Evolutionary conservation across 2,888 invertebrate species (phyloP), one percentile per base, ranked within the genome.

Genomic region (Venustoraphidia nigricollis): DNA sequence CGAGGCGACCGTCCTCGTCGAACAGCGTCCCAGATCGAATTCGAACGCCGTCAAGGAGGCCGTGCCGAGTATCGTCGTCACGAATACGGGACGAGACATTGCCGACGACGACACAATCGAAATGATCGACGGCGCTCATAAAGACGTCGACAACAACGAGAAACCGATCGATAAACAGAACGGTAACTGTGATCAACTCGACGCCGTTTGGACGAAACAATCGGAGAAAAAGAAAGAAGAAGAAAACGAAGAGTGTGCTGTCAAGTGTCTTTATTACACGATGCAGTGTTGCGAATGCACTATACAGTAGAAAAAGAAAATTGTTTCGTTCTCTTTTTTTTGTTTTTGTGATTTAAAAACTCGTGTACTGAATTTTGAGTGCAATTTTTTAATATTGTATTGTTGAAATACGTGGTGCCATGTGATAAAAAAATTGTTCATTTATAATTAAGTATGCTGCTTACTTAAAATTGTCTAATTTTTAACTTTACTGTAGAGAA

Each of bases 211-310:
- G 42, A 48, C 37, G 34, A 49, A 54, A 43, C 47, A 52, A 35
- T 47, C 53, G 36, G 49, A 52, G 36, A 55, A 56, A 3, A 53
- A 56, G 10, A 55, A 56, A 10, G 52, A 53, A 10, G 61, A 63
- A 4, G 72, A 76, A 50, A 75, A 77, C 13, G 75, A 76, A 52
- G 69, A 69, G 45, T 79, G 79, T 56, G 69, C 73, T 47, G 70
- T 79, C 10, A 73, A 74, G 58, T 80, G 80, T 57, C 65, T 79
- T 13, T 78, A 77, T 57, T 76, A 75, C 55, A 71, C 76, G 2
- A 66, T 79, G 56, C 74, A 76, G 59, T 79, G 79, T 58, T 79
- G 79, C 64, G 77, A 78, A 56, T 80, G 80, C 63, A 70, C 72
- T 49, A 58, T 62, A 43, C 56, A 59, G 53, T 61, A 53, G 55